Evolutionary conservation across 1,140 invertebrate genomes (phyloP).

Genomic region (Ylistrum balloti): DNA sequence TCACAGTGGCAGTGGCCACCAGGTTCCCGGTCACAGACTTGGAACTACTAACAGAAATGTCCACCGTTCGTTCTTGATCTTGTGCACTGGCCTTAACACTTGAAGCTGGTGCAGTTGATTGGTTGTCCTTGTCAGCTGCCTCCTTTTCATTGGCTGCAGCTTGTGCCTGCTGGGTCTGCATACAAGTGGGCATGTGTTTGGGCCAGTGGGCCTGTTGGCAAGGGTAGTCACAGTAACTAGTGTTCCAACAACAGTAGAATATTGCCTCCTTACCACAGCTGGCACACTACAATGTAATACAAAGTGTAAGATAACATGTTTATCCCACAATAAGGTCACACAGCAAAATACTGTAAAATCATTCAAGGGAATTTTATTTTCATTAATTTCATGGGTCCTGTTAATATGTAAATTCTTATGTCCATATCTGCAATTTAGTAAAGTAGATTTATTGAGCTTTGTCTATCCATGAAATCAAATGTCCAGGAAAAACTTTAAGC

Average conservation of each 20-base stretch:
- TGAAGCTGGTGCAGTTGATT: slow-evolving; percentile 56
- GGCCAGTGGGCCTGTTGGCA: slow-evolving; percentile 87
- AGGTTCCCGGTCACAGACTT: background rate
- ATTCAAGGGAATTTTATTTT: too few relatives aligned
- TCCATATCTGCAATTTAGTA: too few relatives aligned
- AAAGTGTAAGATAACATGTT: too few relatives aligned
- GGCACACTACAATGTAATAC: slow-evolving; percentile 85
- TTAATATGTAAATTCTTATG: too few relatives aligned
- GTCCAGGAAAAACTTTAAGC: too few relatives aligned
- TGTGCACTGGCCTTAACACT: slow-evolving; percentile 30
- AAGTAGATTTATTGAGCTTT: too few relatives aligned
- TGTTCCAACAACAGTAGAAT: slow-evolving; percentile 98
- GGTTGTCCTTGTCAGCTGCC: slow-evolving; percentile 56
- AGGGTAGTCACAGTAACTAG: slow-evolving; percentile 93
- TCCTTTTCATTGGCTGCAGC: slow-evolving; percentile 66
- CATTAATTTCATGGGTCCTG: too few relatives aligned
- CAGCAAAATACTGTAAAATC: too few relatives aligned
- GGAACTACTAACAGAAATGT: slow-evolving; percentile 21
- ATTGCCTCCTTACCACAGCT: slow-evolving; percentile 92
- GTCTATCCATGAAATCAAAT: too few relatives aligned
- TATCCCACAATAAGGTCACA: too few relatives aligned
- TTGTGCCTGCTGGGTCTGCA: slow-evolving; percentile 75
- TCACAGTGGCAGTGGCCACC: background rate
- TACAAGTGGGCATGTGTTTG: slow-evolving; percentile 83
- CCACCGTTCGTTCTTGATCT: background rate